A percentile compares a stretch with the other conserved stretches of the same genome.
phyloP scores from a whole-genome alignment of 2,797 vertebrate genomes.

The Molossus molossus region DNA sequence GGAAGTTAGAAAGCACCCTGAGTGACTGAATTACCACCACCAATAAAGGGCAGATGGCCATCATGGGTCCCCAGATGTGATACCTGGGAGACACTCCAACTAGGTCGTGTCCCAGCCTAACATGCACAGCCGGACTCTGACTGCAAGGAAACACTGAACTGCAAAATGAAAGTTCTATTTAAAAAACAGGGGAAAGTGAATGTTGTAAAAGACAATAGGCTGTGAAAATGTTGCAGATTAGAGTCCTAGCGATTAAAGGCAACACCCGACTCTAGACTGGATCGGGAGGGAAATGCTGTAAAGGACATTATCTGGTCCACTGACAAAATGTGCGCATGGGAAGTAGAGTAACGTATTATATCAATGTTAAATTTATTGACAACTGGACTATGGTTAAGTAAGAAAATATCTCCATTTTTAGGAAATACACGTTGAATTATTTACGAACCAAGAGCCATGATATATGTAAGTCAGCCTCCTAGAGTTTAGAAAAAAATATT shows the following conservation, averaged over 20 bases:
- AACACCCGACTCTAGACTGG: background rate
- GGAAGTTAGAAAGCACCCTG: background rate
- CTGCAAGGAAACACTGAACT: background rate
- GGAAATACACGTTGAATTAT: background rate
- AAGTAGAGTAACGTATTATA: background rate
- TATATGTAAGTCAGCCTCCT: background rate
- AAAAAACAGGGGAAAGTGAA: background rate
- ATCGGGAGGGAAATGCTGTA: background rate
- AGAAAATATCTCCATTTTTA: background rate
- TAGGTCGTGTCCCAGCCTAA: background rate
- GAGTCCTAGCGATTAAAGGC: background rate
- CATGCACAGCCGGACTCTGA: background rate
- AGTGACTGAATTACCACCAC: background rate
- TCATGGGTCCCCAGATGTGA: background rate
- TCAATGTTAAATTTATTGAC: background rate
- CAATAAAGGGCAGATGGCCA: background rate
- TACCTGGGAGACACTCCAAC: background rate
- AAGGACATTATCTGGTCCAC: background rate
- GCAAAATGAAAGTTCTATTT: background rate
- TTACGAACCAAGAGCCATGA: constrained; percentile 9
- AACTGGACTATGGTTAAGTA: background rate
- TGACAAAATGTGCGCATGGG: background rate
- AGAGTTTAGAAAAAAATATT: background rate
- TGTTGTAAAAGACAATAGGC: background rate
- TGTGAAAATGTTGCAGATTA: background rate